Conservation (phyloP, 1,140 invertebrate species). For the Philopotamus ludificatus region DNA sequence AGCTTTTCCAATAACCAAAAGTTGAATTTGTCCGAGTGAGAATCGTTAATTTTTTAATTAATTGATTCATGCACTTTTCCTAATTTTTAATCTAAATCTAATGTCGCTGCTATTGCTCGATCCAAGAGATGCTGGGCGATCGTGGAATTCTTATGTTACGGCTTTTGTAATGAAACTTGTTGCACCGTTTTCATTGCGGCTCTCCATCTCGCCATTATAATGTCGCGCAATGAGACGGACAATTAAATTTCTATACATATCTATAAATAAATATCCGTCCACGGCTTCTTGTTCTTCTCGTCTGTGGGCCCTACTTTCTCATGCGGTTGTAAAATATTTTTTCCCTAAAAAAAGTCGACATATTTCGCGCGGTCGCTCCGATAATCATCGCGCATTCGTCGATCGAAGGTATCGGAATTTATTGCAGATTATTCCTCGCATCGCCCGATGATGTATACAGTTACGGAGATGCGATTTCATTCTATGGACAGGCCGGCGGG, state of each 20-base stretch:
- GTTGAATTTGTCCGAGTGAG: not conserved
- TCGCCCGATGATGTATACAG: too few species aligned
- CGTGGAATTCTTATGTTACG: not conserved
- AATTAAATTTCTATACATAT: conserved; percentile 40
- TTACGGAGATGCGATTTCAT: too few species aligned
- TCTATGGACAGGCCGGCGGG: too few species aligned
- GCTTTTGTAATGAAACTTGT: not conserved
- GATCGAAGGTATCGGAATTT: too few species aligned
- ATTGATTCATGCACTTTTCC: too few species aligned
- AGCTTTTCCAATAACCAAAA: too few species aligned
- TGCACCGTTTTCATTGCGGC: conserved; percentile 15
- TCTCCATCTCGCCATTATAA: conserved; percentile 19
- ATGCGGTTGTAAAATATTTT: conserved; percentile 12
- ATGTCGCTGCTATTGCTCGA: too few species aligned
- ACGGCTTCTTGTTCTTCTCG: conserved; percentile 5
- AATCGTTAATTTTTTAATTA: not conserved
- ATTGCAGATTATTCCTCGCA: too few species aligned
- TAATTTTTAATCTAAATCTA: too few species aligned
- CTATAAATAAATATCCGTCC: conserved; percentile 38
- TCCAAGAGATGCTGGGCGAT: not conserved
- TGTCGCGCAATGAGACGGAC: conserved; percentile 13
- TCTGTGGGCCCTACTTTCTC: conserved; percentile 37
- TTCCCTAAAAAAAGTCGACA: conserved; percentile 20
- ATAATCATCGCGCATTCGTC: too few species aligned
- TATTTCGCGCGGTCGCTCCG: not conserved